Evolutionary conservation across 1,140 invertebrate genomes (phyloP).

Genomic region (Lethrus apterus): DNA sequence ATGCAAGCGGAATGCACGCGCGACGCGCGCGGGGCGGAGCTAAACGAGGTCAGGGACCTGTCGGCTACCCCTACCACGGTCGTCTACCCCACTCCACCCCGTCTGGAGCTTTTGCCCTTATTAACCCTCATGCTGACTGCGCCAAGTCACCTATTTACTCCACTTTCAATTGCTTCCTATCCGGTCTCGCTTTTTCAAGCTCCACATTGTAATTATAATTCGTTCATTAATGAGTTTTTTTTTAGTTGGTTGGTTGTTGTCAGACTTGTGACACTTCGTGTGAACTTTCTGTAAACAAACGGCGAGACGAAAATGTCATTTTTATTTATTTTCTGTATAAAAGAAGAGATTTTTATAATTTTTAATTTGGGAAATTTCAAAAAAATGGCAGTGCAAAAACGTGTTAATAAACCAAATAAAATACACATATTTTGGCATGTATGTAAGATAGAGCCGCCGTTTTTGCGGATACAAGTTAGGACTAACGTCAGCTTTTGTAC

Average conservation of each 20-base stretch:
- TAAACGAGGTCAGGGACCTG: conserved; percentile 37
- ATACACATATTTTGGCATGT: too few species aligned
- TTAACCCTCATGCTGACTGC: conserved; percentile 26
- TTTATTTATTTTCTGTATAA: background rate
- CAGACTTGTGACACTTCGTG: background rate
- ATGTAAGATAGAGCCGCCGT: too few species aligned
- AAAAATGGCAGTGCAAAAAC: too few species aligned
- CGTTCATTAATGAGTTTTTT: background rate
- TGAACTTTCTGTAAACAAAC: background rate
- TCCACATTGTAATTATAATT: background rate
- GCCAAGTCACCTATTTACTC: conserved; percentile 18
- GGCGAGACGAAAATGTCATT: background rate
- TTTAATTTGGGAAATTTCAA: too few species aligned
- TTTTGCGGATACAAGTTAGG: too few species aligned
- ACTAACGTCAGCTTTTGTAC: too few species aligned
- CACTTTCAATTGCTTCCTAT: conserved; percentile 18
- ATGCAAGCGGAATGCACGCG: conserved; percentile 29
- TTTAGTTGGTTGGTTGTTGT: background rate
- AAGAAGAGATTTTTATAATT: background rate
- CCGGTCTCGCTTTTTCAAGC: background rate
- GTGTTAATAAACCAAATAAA: too few species aligned
- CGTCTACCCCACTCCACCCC: conserved; percentile 20
- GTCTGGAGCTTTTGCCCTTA: conserved; percentile 27
- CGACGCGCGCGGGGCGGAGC: conserved; percentile 20
- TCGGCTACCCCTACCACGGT: conserved; percentile 19